Conservation (phyloP, 1,140 invertebrate genomes). For the Drosophila setifemur region DNA sequence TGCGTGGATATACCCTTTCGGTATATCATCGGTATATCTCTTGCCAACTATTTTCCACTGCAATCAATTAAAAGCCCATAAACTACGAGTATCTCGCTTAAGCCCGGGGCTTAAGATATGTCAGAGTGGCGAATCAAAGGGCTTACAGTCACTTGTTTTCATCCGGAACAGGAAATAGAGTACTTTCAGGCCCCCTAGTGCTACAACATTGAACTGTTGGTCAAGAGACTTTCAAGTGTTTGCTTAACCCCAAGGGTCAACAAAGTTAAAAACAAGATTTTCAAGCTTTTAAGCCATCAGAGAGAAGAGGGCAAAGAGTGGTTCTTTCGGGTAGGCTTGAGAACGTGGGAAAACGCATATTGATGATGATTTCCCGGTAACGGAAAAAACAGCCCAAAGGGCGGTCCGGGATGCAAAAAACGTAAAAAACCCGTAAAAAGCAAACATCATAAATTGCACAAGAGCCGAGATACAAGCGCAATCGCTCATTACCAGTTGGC, state of each 20-base stretch:
- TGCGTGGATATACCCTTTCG: constrained; percentile 7
- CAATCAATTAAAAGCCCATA: constrained; percentile 28
- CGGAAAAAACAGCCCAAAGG: constrained; percentile 1
- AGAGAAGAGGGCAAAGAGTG: neutral
- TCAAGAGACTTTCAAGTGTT: neutral
- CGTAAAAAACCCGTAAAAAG: constrained; percentile 33
- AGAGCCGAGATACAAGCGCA: constrained; percentile 30
- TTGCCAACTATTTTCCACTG: constrained; percentile 8
- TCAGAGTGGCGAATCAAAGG: neutral
- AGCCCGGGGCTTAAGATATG: constrained; percentile 1
- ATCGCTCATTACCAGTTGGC: constrained; percentile 51
- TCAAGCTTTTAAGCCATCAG: neutral
- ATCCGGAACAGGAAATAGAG: constrained; percentile 56
- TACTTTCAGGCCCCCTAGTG: constrained; percentile 1
- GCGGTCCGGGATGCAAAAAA: constrained; percentile 12
- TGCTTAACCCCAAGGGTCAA: constrained; percentile 5
- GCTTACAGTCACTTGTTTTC: neutral
- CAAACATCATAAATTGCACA: constrained; percentile 59
- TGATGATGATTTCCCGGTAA: constrained; percentile 28
- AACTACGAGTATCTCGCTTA: neutral
- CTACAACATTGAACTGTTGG: constrained; percentile 18
- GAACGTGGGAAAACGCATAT: constrained; percentile 28
- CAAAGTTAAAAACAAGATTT: neutral
- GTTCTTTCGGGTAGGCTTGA: constrained; percentile 6
- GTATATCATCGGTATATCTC: constrained; percentile 24